Evolutionary conservation across 1,140 invertebrate genomes (phyloP).

Genomic region (Kradibia gibbosae): DNA sequence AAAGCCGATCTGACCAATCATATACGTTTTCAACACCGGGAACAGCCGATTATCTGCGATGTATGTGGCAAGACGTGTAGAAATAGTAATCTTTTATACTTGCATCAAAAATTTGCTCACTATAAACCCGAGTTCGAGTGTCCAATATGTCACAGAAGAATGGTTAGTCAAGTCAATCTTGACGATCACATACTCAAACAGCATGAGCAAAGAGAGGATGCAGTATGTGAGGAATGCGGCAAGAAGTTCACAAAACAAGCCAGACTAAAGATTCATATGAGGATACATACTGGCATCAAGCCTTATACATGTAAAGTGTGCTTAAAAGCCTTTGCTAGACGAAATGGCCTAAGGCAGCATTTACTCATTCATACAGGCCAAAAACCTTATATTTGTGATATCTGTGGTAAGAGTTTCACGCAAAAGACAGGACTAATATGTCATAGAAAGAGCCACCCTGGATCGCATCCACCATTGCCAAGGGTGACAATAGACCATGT

Average conservation of each 20-base stretch:
- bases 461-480: conserved; percentile 66
- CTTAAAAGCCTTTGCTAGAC: conserved; percentile 72
- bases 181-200: conserved; percentile 72
- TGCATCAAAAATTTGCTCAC: conserved; percentile 70
- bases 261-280: conserved; percentile 76
- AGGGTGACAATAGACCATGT: conserved; percentile 69
- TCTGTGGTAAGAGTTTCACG: conserved; percentile 84
- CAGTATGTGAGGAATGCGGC: conserved; percentile 75
- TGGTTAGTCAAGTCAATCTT: conserved; percentile 70
- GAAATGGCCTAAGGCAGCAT: conserved; percentile 75
- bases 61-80: conserved; percentile 77
- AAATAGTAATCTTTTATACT: conserved; percentile 69
- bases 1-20: conserved; percentile 78
- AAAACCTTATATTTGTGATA: conserved; percentile 85
- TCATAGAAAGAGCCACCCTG: conserved; percentile 77
- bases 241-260: conserved; percentile 75
- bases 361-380: conserved; percentile 88
- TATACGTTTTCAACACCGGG: conserved; percentile 75
- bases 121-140: conserved; percentile 71
- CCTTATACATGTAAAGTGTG: conserved; percentile 77
- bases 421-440: conserved; percentile 78
- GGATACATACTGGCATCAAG: conserved; percentile 77
- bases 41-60: conserved; percentile 80
- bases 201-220: conserved; percentile 68
- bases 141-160: conserved; percentile 66